Conservation (phyloP, 2,113 vertebrate genomes). For the Embiotoca jacksoni region DNA sequence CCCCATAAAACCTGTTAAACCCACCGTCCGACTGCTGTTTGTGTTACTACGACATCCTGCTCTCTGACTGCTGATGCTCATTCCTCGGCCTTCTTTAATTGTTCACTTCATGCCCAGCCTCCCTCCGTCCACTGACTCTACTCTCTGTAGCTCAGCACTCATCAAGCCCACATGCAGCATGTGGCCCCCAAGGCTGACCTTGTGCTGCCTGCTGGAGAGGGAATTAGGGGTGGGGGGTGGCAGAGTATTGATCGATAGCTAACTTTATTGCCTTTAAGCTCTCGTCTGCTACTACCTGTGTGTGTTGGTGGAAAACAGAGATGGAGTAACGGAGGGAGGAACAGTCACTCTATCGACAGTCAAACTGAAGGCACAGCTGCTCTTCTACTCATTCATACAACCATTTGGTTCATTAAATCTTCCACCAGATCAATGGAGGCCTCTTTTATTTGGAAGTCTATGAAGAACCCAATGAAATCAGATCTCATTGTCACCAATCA, state of each 20-base stretch:
- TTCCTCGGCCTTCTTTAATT: slow-evolving; percentile 51
- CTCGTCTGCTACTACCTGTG: slow-evolving; percentile 11
- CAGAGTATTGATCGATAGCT: slow-evolving; percentile 53
- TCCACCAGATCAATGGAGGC: slow-evolving; percentile 19
- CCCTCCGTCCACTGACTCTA: slow-evolving; percentile 3
- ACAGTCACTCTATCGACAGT: not conserved
- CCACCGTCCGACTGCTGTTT: not conserved
- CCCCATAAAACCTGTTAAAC: too few species aligned
- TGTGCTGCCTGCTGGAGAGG: slow-evolving; percentile 43
- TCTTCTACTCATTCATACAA: slow-evolving; percentile 28
- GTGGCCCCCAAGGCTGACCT: slow-evolving; percentile 52
- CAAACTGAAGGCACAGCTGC: slow-evolving; percentile 12
- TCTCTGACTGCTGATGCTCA: slow-evolving; percentile 55
- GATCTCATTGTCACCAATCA: slow-evolving; percentile 21
- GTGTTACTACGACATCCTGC: slow-evolving; percentile 31
- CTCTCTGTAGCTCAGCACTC: slow-evolving; percentile 2
- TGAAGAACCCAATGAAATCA: slow-evolving; percentile 22
- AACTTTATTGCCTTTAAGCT: slow-evolving; percentile 56
- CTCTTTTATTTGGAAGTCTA: slow-evolving; percentile 29
- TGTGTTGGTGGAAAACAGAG: not conserved
- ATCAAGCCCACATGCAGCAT: slow-evolving; percentile 2
- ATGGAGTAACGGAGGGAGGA: not conserved
- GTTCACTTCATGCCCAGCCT: slow-evolving; percentile 64
- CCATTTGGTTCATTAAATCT: slow-evolving; percentile 30
- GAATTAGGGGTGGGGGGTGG: slow-evolving; percentile 12